Base-by-base conservation (phyloP, 2,888 invertebrate species). In the Drosophila dives region DNA sequence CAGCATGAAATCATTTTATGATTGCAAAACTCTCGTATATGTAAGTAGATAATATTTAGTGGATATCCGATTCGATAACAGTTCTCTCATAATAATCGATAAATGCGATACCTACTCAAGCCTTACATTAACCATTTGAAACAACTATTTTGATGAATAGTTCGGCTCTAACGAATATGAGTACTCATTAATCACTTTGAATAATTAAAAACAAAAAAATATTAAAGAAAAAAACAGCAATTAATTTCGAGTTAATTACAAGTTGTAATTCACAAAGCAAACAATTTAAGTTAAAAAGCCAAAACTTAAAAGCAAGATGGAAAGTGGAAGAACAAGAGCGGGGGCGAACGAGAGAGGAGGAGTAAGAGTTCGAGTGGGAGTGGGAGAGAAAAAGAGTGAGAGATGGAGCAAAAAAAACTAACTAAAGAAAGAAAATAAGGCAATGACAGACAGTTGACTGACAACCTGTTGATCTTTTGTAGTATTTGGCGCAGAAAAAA, bases 381-480 rank as follows among this genome's bases (percentile, higher is more conserved):
- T 23, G 32, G 8, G 40, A 33, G 50, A n/a, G 49, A 32, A 17
- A 32, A 33, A 45, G 34, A 48, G 33, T 32, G 36, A 56, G 58
- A 45, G 59, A 33, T 50, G 45, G 34, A 56, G 56, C 26, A 45
- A n/a, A 33, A 55, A 58, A 66, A 56, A 29, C 5, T 20, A 58
- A 48, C 32, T 32, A 42, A 34, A 62, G 58, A 71, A 53, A 48
- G 32, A 48, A 64, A 42, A 56, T 51, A 63, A 60, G 78, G 49
- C 58, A 61, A 61, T 54, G 61, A 45, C 67, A 76, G 72, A 62
- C 76, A 76, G 80, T 80, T 78, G 78, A 76, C 78, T 68, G 77
- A 72, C 80, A 78, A 80, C 81, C 80, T 80, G 80, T 76, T 80
- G 80, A 80, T 75, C 80, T 76, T 72, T 80, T 76, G 72, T 77